A percentile compares a stretch with the other conserved stretches of the same genome.
Evolutionary conservation across 2,888 invertebrate genomes (phyloP).

Genomic region (Hydrotaea diabolus): DNA sequence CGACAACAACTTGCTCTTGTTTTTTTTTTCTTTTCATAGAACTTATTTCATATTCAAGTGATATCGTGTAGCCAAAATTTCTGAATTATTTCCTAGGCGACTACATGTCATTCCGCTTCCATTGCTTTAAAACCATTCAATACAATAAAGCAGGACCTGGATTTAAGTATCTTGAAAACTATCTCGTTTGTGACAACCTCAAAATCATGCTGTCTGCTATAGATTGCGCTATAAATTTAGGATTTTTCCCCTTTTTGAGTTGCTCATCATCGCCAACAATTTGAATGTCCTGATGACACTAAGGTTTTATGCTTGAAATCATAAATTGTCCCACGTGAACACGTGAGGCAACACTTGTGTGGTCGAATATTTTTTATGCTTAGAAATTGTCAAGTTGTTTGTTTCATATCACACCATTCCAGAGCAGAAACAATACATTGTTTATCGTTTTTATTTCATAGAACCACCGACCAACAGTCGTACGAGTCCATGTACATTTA

Average conservation of each 20-base stretch:
- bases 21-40: no score
- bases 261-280: no score
- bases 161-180: no score
- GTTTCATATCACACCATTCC: not conserved
- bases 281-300: not conserved
- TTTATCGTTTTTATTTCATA: not conserved
- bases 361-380: no score
- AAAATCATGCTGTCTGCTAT: not conserved
- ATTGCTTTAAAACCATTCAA: no score
- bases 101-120: no score
- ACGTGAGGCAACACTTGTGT: not conserved
- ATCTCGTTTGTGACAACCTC: not conserved
- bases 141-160: no score
- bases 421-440: not conserved
- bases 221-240: not conserved
- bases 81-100: no score
- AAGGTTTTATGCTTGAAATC: conserved; percentile 6
- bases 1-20: no score
- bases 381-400: not conserved
- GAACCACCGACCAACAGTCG: not conserved
- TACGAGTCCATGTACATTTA: conserved; percentile 29
- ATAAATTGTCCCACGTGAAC: not conserved
- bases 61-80: no score
- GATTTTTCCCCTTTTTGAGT: not conserved
- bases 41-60: no score